Conservation (phyloP, 2,888 invertebrate species). For the Drosophila demipolita region DNA sequence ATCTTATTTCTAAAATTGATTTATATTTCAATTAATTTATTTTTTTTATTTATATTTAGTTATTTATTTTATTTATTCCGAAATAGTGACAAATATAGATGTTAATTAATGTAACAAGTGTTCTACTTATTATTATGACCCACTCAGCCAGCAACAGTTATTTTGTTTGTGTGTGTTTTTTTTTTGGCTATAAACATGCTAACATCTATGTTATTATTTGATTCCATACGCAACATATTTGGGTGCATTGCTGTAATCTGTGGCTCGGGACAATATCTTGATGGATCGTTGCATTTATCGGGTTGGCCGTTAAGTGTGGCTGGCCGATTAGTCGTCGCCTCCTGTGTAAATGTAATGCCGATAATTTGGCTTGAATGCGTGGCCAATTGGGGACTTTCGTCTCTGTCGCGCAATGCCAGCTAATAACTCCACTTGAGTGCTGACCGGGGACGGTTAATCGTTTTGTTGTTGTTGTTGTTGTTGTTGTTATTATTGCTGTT, state of each 20-base stretch:
- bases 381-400: constrained; percentile 59
- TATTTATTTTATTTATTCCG: not conserved
- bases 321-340: constrained; percentile 60
- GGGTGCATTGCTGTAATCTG: constrained; percentile 7
- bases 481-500: constrained; percentile 9
- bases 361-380: constrained; percentile 76
- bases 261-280: constrained; percentile 63
- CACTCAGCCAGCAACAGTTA: not conserved
- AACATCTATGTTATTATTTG: not conserved
- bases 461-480: constrained; percentile 26
- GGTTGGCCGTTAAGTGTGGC: constrained; percentile 36
- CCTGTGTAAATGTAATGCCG: constrained; percentile 67
- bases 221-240: not conserved
- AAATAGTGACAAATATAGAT: not conserved
- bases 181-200: not conserved
- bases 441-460: constrained; percentile 52
- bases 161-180: not conserved
- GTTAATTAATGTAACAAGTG: not conserved
- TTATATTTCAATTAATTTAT: not conserved
- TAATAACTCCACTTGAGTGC: constrained; percentile 52
- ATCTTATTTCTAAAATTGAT: not conserved
- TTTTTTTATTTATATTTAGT: too few relatives aligned
- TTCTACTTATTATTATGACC: not conserved
- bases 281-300: constrained; percentile 61
- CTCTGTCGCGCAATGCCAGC: constrained; percentile 34